Conservation (phyloP, 2,797 vertebrate species). For the Lacerta viridis region DNA sequence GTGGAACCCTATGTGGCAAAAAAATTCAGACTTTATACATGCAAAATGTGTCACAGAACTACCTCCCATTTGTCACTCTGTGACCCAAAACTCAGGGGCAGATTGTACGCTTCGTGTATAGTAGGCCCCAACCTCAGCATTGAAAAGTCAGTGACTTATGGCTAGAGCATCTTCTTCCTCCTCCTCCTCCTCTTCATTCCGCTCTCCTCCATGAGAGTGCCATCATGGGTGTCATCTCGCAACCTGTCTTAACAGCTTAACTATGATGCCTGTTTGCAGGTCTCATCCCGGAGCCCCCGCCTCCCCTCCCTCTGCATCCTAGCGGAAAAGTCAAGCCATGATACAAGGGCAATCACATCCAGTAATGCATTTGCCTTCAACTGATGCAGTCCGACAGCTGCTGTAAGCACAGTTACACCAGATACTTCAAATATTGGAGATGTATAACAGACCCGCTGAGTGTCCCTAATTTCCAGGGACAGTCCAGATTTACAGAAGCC, state of each 20-base stretch:
- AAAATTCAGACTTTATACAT: not conserved
- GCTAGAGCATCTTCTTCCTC: not conserved
- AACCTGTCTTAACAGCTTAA: accelerated
- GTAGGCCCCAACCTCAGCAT: no score
- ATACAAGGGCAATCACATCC: not conserved
- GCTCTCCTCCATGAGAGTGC: not conserved
- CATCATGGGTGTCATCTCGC: constrained; percentile 9
- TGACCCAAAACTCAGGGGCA: no score
- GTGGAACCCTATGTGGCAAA: not conserved
- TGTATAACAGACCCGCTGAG: not conserved
- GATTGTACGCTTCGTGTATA: no score
- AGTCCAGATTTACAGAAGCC: no score
- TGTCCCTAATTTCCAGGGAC: no score
- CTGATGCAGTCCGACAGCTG: constrained; percentile 1
- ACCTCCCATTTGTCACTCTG: no score
- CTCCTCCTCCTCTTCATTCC: not conserved
- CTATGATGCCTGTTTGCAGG: not conserved
- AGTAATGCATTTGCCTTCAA: constrained; percentile 48
- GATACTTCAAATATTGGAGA: constrained; percentile 4
- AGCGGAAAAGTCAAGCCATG: constrained; percentile 9
- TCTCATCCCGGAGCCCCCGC: not conserved
- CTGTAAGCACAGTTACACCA: constrained; percentile 40
- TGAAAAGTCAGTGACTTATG: not conserved
- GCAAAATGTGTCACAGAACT: not conserved
- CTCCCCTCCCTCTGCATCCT: not conserved